These are phyloP conservation scores for Pipra filicauda DNA, from an alignment of 2,113 vertebrate genomes.

Conservation along the genomic window DNA sequence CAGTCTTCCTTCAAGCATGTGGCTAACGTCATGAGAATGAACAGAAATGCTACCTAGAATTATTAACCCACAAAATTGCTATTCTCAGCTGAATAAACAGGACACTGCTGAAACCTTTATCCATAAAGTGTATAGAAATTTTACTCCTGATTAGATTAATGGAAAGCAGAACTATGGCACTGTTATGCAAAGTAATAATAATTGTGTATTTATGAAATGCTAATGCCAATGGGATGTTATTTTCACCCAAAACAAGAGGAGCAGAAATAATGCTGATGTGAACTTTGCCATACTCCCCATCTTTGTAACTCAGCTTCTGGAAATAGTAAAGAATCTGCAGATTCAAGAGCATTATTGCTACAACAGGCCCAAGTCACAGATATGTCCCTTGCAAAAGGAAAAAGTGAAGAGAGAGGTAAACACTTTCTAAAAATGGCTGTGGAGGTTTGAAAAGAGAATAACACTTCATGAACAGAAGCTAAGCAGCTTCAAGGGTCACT, in stretches of 20 bases:
- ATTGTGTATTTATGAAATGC: neutral
- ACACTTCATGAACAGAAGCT: neutral
- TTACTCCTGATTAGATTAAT: neutral
- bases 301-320: neutral
- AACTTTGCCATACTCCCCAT: neutral
- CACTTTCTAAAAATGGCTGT: neutral
- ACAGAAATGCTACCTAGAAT: neutral
- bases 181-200: neutral
- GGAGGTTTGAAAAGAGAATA: neutral
- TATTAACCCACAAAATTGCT: neutral
- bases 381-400: neutral
- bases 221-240: neutral
- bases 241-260: neutral
- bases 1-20: neutral
- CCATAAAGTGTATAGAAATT: neutral
- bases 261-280: neutral
- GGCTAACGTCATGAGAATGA: neutral
- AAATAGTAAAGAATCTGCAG: neutral
- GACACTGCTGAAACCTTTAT: neutral
- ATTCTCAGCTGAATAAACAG: neutral
- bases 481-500: neutral
- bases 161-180: neutral
- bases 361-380: neutral
- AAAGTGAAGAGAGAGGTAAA: neutral
- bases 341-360: neutral